Evolutionary conservation across 2,797 vertebrate genomes (phyloP), one percentile per base, ranked within the genome.

Genomic region (Myripristis jacobus): DNA sequence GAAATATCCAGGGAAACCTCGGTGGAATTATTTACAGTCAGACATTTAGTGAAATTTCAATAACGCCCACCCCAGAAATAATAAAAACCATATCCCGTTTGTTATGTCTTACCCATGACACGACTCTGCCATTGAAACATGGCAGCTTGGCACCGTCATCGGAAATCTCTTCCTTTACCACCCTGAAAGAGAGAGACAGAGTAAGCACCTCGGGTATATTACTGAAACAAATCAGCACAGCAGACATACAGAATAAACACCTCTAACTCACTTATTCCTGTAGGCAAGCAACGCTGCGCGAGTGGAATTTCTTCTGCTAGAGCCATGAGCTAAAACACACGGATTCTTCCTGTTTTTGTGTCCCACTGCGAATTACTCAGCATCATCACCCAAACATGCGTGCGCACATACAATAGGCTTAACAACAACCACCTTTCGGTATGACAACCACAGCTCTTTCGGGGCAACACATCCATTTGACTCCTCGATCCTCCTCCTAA

Each of bases 121-220:
- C 97, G 88, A 99, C 98, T 2, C 98, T 95, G 84, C 98, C 97
- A 13, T 99, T 98, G 93, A 98, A 98, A 88, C 98, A 99, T 55
- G 98, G 98, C 75, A 99, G 94, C 89, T 95, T 97, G 63, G 97
- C 97, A 75, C 97, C 97, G 93, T 99, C 98, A 2, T 96, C 95
- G 0, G 94, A 96, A 76, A 95, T 96, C 88, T 95, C 94, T 81
- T 96, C 88, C 75, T 97, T 97, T 79, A 97, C 96, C 90, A 96
- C 92, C 74, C 92, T 89, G 70, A 60, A 74, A 92, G 83, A 64
- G 22, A 66, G 55, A 69, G 16, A 62, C 25, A 74, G 13, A 59
- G 66, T 52, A 22, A 83, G 68, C 16, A n/a, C 61, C 29, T 12
- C 3, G 50, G n/a, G 36, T 50, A 27, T 12, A 43, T 18, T 75